Conservation (phyloP, 2,113 vertebrate genomes). For the Origma solitaria region DNA sequence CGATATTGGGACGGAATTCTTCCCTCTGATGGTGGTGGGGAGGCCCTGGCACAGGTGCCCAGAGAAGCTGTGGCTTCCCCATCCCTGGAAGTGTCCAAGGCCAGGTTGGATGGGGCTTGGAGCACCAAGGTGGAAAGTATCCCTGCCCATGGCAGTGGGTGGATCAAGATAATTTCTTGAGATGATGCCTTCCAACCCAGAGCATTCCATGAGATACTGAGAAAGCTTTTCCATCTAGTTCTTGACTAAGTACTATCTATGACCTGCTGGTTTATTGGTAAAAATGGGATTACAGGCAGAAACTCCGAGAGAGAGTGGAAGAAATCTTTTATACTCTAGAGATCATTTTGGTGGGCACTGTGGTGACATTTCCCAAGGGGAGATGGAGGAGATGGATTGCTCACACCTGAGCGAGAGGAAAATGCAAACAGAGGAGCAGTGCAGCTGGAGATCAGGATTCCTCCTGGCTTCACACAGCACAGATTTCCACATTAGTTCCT, state of each 20-base stretch:
- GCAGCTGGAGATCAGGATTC: background rate
- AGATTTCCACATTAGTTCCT: conserved; percentile 2
- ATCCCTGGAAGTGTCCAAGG: background rate
- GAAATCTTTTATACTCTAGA: background rate
- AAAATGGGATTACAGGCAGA: background rate
- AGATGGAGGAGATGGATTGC: background rate
- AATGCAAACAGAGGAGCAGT: background rate
- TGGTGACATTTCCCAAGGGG: background rate
- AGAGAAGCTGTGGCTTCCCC: background rate
- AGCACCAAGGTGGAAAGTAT: background rate
- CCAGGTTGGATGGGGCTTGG: background rate
- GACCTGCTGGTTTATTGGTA: background rate
- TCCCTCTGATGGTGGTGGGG: background rate
- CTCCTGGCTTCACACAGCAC: background rate
- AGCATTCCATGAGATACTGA: background rate
- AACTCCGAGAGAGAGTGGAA: background rate
- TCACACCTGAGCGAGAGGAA: background rate
- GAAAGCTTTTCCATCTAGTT: background rate
- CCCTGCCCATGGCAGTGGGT: background rate
- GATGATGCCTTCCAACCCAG: background rate
- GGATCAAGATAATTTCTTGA: background rate
- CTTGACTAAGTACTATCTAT: background rate
- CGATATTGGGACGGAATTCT: background rate
- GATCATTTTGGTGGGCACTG: background rate
- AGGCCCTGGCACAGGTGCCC: background rate